These are phyloP conservation scores for Chrysolina oricalcia DNA, from an alignment of 2,888 invertebrate genomes.

Conservation along the genomic window DNA sequence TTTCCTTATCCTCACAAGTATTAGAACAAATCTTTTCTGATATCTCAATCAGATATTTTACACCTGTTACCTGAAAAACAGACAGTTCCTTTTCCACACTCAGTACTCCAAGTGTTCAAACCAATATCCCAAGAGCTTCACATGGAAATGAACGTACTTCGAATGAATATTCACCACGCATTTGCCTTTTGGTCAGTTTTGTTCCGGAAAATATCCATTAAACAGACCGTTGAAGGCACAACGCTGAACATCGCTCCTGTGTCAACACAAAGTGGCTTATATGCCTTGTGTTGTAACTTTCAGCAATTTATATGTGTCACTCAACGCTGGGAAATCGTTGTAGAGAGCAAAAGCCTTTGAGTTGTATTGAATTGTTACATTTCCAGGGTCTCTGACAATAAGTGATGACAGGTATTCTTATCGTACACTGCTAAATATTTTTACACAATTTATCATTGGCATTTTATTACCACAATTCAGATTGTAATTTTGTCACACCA, in stretches of 20 bases:
- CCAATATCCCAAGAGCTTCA: background rate
- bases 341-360: conserved; percentile 2
- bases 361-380: no score
- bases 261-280: conserved; percentile 55
- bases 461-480: no score
- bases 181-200: conserved; percentile 53
- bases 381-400: no score
- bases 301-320: conserved; percentile 51
- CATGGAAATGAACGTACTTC: background rate
- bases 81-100: background rate
- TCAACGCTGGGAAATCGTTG: conserved; percentile 35
- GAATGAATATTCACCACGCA: conserved; percentile 9
- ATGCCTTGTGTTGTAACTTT: conserved; percentile 51
- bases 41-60: no score
- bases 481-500: no score
- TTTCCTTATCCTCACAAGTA: no score
- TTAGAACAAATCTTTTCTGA: no score
- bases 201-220: conserved; percentile 53
- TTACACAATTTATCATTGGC: no score
- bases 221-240: conserved; percentile 44
- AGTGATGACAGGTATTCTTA: no score
- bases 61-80: background rate
- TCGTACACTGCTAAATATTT: no score
- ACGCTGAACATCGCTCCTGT: conserved; percentile 33
- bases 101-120: background rate